A percentile compares a stretch with the other conserved stretches of the same genome.
These are phyloP conservation scores for Myotis vivesi DNA, from an alignment of 2,797 vertebrate genomes.

Conservation along the genomic window DNA sequence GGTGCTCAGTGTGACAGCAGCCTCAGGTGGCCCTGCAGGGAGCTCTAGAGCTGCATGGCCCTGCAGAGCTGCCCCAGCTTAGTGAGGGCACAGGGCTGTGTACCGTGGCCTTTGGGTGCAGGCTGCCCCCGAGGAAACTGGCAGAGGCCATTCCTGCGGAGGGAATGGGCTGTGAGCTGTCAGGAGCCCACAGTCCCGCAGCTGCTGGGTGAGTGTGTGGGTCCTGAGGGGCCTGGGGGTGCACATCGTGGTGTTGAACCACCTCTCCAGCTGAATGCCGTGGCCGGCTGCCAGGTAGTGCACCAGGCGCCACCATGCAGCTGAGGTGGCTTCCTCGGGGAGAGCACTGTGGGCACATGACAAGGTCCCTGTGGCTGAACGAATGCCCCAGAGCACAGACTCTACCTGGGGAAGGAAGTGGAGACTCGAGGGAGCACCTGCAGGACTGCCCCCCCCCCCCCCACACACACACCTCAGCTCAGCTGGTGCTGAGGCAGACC, in stretches of 20 bases:
- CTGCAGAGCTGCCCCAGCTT: background rate
- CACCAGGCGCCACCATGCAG: too few relatives aligned
- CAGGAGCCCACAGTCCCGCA: background rate
- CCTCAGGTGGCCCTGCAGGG: background rate
- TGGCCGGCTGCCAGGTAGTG: constrained; percentile 55
- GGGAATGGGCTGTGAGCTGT: background rate
- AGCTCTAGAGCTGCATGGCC: background rate
- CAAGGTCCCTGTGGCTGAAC: constrained; percentile 49
- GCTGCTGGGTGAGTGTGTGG: background rate
- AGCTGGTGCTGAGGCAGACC: constrained; percentile 60
- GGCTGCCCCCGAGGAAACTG: background rate
- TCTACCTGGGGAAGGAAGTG: constrained; percentile 63
- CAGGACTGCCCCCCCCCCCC: background rate
- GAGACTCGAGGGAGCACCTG: constrained; percentile 54
- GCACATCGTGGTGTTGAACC: background rate
- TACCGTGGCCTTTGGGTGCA: background rate
- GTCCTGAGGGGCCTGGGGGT: background rate
- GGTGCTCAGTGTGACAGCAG: too few relatives aligned
- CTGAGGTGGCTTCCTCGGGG: constrained; percentile 73
- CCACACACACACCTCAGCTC: background rate
- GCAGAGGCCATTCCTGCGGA: background rate
- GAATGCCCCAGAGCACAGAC: constrained; percentile 64
- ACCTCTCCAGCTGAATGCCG: background rate
- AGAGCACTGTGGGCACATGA: constrained; percentile 46
- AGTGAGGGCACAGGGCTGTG: background rate